Evolutionary conservation across 2,888 invertebrate species (phyloP), one percentile per base, ranked within the genome.

Genomic region (Oasisia sp.): DNA sequence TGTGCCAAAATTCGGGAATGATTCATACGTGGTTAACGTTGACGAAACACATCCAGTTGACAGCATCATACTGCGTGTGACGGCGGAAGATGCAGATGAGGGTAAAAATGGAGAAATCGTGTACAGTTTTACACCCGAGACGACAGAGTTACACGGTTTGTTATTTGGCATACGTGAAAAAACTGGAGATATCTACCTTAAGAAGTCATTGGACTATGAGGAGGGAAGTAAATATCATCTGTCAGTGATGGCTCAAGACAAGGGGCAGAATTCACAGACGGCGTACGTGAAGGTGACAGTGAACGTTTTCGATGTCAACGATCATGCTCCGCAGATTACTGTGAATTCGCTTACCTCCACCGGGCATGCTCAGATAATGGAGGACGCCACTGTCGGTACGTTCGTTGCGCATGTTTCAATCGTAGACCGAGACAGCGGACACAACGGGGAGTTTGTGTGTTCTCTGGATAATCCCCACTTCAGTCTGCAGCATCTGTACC

Each of bases 131-230:
- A 32, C 90, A 9, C 12, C 12, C 32, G 38, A 91, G 27, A 89
- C 92, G 19, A 14, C 12, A 38, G 58, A 50, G 14, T 32, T 32
- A 58, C 91, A 56, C 19, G 56, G 32, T n/a, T 27, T 32, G 14
- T 91, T 44, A 91, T 92, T 92, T 91, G 27, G 32, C 14, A 91
- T 92, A 32, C 45, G 32, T 38, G 56, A 91, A n/a, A 38, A 32
- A n/a, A 91, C 92, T 32, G 92, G 92, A 32, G 92, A 92, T 27
- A 91, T 92, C 19, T 92, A 32, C 89, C 11, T 92, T 19, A 90
- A 32, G 32, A 32, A 32, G 19, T n/a, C 19, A 27, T n/a, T 92
- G 56, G 44, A 90, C 27, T n/a, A 32, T 90, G 90, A 58, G 56
- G 14, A 0, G 27, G 32, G n/a, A 91, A n/a, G n/a, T 32, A 56